Evolutionary conservation across 2,113 vertebrate species (phyloP).

Genomic region (Hystrix brachyura): DNA sequence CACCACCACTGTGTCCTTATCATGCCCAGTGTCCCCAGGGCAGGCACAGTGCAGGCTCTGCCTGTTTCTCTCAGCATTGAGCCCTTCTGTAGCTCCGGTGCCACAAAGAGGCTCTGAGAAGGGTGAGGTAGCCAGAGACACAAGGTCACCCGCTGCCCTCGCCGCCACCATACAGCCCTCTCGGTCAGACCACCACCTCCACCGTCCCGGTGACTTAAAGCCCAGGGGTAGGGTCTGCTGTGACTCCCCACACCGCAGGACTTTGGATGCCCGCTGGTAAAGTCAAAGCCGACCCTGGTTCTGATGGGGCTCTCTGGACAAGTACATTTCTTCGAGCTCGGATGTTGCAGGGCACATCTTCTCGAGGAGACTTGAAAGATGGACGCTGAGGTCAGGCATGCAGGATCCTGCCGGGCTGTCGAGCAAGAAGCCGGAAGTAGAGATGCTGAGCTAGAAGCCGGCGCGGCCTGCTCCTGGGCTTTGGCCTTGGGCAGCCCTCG

Average conservation of each 20-base stretch:
- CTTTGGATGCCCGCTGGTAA: neutral
- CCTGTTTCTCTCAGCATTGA: too few species aligned
- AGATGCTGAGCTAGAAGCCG: neutral
- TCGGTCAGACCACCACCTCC: fast-evolving
- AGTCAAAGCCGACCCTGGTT: too few species aligned
- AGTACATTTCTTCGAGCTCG: fast-evolving
- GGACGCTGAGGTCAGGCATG: fast-evolving
- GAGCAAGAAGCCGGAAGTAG: fast-evolving
- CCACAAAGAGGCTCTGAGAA: too few species aligned
- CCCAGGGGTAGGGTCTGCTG: neutral
- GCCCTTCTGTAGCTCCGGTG: neutral
- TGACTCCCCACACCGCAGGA: neutral
- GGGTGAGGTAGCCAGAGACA: fast-evolving
- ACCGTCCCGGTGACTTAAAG: neutral
- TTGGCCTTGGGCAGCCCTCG: fast-evolving
- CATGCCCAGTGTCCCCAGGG: neutral
- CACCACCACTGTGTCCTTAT: neutral
- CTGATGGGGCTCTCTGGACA: neutral
- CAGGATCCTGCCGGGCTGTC: fast-evolving
- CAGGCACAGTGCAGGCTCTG: neutral
- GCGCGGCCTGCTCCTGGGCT: fast-evolving
- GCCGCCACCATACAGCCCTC: neutral
- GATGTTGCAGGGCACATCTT: too few species aligned
- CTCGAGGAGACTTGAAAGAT: neutral
- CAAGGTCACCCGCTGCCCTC: too few species aligned